These are phyloP conservation scores for Quiscalus mexicanus DNA, from an alignment of 2,113 vertebrate genomes.

Conservation along the genomic window DNA sequence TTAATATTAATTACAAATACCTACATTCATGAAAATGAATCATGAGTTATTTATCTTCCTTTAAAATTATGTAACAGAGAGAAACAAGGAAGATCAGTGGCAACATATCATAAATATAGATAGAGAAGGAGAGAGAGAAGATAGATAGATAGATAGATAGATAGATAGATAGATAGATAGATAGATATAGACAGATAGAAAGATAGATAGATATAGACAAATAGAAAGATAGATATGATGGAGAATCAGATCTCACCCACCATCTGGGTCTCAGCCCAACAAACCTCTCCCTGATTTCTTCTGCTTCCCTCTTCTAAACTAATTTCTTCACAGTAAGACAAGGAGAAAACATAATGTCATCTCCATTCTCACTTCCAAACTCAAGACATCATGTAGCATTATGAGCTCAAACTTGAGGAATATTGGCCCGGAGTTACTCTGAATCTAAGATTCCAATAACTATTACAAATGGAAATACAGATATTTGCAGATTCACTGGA, in stretches of 20 bases:
- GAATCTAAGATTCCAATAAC: neutral
- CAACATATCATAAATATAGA: neutral
- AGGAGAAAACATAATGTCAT: neutral
- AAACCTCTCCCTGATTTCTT: neutral
- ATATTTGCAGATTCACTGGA: neutral
- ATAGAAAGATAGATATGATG: fast-evolving
- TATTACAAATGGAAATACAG: neutral
- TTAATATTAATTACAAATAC: neutral
- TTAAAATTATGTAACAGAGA: neutral
- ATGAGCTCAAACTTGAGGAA: neutral
- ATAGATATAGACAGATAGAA: neutral
- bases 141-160: neutral
- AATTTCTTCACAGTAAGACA: neutral
- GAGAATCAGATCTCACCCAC: neutral
- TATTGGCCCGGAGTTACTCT: neutral
- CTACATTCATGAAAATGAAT: neutral
- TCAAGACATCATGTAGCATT: neutral
- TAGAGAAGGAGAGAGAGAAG: neutral
- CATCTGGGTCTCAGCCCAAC: neutral
- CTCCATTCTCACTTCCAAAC: neutral
- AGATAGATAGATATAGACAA: neutral
- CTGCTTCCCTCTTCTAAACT: neutral
- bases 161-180: neutral
- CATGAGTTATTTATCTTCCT: neutral
- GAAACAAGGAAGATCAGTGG: neutral